phyloP scores from a whole-genome alignment of 1,140 invertebrate genomes.

The Nasonia longicornis region DNA sequence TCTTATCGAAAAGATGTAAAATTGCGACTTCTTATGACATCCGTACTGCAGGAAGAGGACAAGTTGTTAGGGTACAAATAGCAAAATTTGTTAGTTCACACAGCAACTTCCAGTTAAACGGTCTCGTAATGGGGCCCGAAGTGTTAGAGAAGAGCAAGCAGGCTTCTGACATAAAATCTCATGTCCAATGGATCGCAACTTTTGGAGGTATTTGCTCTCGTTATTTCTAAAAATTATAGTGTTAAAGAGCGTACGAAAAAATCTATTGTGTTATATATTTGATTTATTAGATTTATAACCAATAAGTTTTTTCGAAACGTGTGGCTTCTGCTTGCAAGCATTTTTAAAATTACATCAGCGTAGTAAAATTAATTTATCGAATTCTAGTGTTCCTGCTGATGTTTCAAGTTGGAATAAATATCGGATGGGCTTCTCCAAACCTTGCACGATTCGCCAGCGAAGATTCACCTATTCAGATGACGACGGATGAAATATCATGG shows the following conservation, averaged over 20 bases:
- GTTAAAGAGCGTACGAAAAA: background rate
- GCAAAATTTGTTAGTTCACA: background rate
- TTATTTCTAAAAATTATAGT: background rate
- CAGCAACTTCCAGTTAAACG: background rate
- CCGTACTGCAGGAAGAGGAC: too few species aligned
- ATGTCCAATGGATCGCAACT: constrained; percentile 17
- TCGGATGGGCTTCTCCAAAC: constrained; percentile 72
- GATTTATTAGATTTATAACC: too few species aligned
- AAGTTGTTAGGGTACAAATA: too few species aligned
- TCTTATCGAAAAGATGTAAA: background rate
- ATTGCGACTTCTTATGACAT: too few species aligned
- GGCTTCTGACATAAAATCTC: background rate
- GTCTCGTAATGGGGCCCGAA: background rate
- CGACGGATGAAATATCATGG: constrained; percentile 74
- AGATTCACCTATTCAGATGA: constrained; percentile 68
- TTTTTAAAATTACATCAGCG: background rate
- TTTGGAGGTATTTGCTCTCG: background rate
- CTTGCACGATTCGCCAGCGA: constrained; percentile 65
- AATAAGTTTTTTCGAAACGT: too few species aligned
- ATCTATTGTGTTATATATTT: too few species aligned
- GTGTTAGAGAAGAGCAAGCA: too few species aligned
- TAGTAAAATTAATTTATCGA: background rate
- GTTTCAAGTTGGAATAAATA: constrained; percentile 54
- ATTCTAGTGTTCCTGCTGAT: constrained; percentile 56
- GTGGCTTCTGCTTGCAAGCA: background rate